Percentiles rank a stretch among this genome's conserved stretches.
phyloP scores from a whole-genome alignment of 2,888 invertebrate species.

The Luperina nickerlii region DNA sequence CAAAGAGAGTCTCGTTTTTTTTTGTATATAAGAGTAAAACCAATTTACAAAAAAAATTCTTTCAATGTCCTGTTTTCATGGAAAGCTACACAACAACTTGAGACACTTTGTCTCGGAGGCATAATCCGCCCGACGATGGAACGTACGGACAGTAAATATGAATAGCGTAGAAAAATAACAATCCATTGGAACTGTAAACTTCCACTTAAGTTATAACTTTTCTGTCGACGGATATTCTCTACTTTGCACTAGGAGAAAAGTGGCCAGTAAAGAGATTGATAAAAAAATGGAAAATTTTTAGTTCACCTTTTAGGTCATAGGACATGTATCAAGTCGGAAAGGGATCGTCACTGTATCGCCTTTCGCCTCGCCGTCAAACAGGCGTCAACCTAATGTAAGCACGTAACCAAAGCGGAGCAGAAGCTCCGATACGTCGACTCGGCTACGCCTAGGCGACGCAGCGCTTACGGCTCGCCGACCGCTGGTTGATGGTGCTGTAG shows the following conservation, averaged over 20 bases:
- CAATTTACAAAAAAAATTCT: background rate
- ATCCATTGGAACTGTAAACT: constrained; percentile 16
- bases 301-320: background rate
- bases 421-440: too few species aligned
- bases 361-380: too few species aligned
- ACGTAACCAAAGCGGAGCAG: too few species aligned
- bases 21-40: background rate
- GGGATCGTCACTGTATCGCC: too few species aligned
- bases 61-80: background rate
- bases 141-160: background rate
- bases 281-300: background rate
- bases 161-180: constrained; percentile 11
- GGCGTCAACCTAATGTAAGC: too few species aligned
- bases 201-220: constrained; percentile 23
- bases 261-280: background rate
- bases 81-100: constrained; percentile 4
- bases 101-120: constrained; percentile 5
- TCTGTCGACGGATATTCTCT: constrained; percentile 2
- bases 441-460: too few species aligned
- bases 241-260: constrained; percentile 3
- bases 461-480: too few species aligned
- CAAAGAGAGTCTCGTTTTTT: background rate
- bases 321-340: too few species aligned
- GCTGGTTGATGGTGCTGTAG: too few species aligned
- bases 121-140: background rate